phyloP scores from a whole-genome alignment of 2,888 invertebrate genomes.

The Eulithis testata region DNA sequence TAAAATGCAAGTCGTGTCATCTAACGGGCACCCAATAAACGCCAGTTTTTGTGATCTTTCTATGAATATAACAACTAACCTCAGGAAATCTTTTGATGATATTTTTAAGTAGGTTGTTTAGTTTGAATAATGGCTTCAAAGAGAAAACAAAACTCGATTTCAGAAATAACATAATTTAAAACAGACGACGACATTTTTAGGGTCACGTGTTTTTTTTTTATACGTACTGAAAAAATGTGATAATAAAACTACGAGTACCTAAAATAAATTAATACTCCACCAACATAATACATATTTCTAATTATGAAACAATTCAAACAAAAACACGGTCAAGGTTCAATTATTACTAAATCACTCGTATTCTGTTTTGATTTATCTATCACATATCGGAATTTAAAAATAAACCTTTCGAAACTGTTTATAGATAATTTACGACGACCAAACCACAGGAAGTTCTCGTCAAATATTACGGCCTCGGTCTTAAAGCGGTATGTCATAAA shows the following conservation, averaged over 20 bases:
- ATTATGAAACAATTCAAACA: not conserved
- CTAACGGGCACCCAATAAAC: slow-evolving; percentile 61
- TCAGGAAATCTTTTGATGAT: slow-evolving; percentile 27
- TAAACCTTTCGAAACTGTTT: slow-evolving; percentile 39
- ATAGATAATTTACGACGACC: slow-evolving; percentile 39
- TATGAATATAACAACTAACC: slow-evolving; percentile 32
- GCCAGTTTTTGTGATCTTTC: slow-evolving; percentile 46
- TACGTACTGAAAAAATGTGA: too few species aligned
- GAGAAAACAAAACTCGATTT: not conserved
- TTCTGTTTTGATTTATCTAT: slow-evolving; percentile 29
- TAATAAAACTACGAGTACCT: too few species aligned
- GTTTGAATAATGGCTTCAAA: slow-evolving; percentile 7
- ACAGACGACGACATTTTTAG: too few species aligned
- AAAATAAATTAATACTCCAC: too few species aligned
- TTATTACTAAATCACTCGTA: slow-evolving; percentile 17
- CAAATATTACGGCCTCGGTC: slow-evolving; percentile 40
- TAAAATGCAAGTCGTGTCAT: slow-evolving; percentile 75
- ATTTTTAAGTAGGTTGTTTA: slow-evolving; percentile 15
- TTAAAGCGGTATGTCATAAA: slow-evolving; percentile 42
- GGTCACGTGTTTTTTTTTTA: too few species aligned
- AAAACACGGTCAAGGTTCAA: slow-evolving; percentile 18
- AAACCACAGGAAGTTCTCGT: slow-evolving; percentile 44
- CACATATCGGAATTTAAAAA: slow-evolving; percentile 32
- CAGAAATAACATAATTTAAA: not conserved
- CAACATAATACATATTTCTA: not conserved